Conservation (phyloP, 92 coral and sea anemone genomes). For the Virgularia gustaviana region DNA sequence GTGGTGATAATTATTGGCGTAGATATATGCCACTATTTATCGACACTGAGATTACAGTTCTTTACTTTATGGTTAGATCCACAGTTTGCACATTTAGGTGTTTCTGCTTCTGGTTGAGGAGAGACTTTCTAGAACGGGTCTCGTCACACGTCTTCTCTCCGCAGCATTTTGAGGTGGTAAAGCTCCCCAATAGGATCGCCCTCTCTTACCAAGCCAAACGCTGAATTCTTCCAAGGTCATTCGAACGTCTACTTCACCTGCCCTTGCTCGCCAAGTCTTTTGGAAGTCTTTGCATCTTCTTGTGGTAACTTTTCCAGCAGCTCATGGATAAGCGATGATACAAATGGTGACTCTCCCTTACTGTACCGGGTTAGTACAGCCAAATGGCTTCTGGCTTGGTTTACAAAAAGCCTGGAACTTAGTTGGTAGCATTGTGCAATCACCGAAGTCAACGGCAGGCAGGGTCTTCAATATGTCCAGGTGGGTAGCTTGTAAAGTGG, state of each 20-base stretch:
- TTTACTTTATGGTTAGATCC: conserved; percentile 1
- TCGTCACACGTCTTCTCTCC: neutral
- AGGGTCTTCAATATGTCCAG: neutral
- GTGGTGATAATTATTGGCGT: too few relatives aligned
- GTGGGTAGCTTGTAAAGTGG: neutral
- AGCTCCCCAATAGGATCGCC: neutral
- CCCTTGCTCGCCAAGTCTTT: neutral
- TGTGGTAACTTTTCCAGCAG: neutral
- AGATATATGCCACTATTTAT: too few relatives aligned
- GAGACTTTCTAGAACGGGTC: too few relatives aligned
- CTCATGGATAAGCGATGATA: neutral
- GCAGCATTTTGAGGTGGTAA: neutral
- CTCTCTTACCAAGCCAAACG: neutral
- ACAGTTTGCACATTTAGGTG: conserved; percentile 25
- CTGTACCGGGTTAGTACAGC: neutral
- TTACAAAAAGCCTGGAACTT: neutral
- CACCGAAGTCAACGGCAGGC: neutral
- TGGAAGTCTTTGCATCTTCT: conserved; percentile 8
- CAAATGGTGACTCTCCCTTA: conserved; percentile 1
- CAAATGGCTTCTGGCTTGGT: neutral
- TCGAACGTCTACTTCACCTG: neutral
- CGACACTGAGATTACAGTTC: too few relatives aligned
- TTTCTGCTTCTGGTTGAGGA: too few relatives aligned
- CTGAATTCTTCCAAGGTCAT: conserved; percentile 1
- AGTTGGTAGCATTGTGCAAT: neutral